Conservation (phyloP, 2,888 invertebrate genomes). For the Agrotis puta region DNA sequence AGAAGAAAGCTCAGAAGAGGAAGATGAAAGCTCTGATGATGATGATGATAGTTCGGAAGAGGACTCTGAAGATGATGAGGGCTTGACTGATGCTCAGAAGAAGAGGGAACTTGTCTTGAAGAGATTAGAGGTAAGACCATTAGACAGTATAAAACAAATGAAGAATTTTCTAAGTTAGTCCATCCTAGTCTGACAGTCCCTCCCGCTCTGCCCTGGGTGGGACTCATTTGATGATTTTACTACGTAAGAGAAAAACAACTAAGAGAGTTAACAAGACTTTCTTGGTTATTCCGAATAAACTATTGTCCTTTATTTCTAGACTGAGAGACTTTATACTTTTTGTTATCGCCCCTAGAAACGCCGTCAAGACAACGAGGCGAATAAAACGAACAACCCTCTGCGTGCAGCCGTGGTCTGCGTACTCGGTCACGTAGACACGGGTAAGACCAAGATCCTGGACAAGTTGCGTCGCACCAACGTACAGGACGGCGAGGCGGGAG, state of each 20-base stretch:
- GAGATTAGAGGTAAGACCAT: constrained; percentile 92
- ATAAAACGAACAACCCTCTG: constrained; percentile 89
- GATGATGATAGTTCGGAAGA: constrained; percentile 90
- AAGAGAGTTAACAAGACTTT: no score
- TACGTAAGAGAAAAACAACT: no score
- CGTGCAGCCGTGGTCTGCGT: constrained; percentile 99
- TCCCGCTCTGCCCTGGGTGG: no score
- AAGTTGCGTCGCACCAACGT: constrained; percentile 97
- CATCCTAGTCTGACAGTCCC: no score
- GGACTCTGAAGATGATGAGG: constrained; percentile 92
- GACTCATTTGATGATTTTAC: no score
- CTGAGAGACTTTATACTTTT: no score
- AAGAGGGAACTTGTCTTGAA: constrained; percentile 93
- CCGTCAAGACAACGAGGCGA: constrained; percentile 87
- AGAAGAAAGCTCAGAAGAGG: constrained; percentile 81
- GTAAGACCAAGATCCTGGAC: constrained; percentile 99
- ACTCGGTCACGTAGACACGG: constrained; percentile 99
- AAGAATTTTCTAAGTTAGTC: no score
- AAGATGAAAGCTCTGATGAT: constrained; percentile 87
- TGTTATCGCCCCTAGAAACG: constrained; percentile 80
- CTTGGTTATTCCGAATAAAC: no score
- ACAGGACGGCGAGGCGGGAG: constrained; percentile 99
- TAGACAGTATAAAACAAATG: background rate
- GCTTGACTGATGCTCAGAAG: constrained; percentile 94
- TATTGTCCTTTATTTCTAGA: no score